phyloP scores from a whole-genome alignment of 2,888 invertebrate species.

The Cylindroiulus punctatus region DNA sequence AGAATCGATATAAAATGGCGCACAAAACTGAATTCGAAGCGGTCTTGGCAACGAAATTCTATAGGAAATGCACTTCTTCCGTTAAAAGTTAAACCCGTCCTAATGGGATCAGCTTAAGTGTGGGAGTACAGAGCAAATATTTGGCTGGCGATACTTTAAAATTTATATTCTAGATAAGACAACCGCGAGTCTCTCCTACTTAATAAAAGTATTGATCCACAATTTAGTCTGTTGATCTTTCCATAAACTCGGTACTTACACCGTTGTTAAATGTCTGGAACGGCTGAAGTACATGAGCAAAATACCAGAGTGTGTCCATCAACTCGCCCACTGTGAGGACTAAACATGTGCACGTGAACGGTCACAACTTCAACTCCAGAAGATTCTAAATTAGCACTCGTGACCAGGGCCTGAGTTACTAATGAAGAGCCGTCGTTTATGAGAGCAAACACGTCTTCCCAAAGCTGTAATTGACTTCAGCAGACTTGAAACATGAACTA shows the following conservation, averaged over 20 bases:
- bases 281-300: not conserved
- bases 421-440: too few relatives aligned
- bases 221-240: constrained; percentile 39
- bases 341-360: too few relatives aligned
- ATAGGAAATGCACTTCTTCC: not conserved
- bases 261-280: constrained; percentile 27
- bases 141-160: constrained; percentile 17
- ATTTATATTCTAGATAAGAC: constrained; percentile 36
- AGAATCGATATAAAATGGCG: not conserved
- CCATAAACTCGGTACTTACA: constrained; percentile 23
- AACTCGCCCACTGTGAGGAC: not conserved
- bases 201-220: constrained; percentile 39
- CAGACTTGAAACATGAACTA: too few relatives aligned
- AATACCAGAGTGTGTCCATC: not conserved
- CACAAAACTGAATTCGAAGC: not conserved
- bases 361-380: too few relatives aligned
- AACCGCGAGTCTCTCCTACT: constrained; percentile 27
- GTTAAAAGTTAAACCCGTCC: constrained; percentile 19
- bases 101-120: constrained; percentile 33
- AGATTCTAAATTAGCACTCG: too few relatives aligned
- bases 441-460: too few relatives aligned
- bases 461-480: too few relatives aligned
- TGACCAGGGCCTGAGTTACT: too few relatives aligned
- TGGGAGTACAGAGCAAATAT: constrained; percentile 33
- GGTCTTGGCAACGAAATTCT: not conserved